A percentile compares a stretch with the other conserved stretches of the same genome.
Evolutionary conservation across 2,797 vertebrate genomes (phyloP).

Genomic region (Gallinago solitaria): DNA sequence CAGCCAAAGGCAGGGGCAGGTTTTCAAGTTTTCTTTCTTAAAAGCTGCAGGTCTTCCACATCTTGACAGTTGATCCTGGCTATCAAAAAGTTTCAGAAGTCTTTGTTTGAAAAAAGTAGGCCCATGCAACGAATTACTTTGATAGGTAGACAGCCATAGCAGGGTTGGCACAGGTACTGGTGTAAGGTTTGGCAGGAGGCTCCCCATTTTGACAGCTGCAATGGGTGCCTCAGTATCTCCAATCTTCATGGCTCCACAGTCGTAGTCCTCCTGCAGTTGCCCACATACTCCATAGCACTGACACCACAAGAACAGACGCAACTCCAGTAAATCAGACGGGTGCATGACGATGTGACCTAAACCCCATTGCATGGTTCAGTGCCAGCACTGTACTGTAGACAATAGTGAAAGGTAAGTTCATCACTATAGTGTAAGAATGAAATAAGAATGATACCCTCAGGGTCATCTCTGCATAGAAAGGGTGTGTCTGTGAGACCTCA

Average conservation of each 20-base stretch:
- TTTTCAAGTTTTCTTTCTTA: background rate
- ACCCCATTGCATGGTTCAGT: fast-evolving
- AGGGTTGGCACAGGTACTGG: background rate
- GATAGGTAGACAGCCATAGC: fast-evolving
- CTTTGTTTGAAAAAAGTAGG: background rate
- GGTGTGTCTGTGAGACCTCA: background rate
- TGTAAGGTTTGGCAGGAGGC: background rate
- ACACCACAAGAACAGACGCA: background rate
- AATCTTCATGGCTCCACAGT: background rate
- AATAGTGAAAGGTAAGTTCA: background rate
- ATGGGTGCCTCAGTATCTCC: background rate
- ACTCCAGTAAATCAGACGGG: background rate
- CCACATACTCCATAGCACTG: background rate
- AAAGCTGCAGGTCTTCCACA: background rate
- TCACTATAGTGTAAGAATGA: background rate
- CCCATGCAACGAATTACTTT: background rate
- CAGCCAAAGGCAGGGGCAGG: background rate
- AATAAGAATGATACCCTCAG: background rate
- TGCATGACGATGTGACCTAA: background rate
- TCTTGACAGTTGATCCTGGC: background rate
- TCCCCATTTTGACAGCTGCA: background rate
- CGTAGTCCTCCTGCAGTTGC: background rate
- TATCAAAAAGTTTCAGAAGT: background rate
- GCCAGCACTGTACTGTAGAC: background rate
- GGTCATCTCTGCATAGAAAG: background rate